These are phyloP conservation scores for Poliocrania exsul DNA, from an alignment of 2,797 vertebrate species.

Conservation along the genomic window DNA sequence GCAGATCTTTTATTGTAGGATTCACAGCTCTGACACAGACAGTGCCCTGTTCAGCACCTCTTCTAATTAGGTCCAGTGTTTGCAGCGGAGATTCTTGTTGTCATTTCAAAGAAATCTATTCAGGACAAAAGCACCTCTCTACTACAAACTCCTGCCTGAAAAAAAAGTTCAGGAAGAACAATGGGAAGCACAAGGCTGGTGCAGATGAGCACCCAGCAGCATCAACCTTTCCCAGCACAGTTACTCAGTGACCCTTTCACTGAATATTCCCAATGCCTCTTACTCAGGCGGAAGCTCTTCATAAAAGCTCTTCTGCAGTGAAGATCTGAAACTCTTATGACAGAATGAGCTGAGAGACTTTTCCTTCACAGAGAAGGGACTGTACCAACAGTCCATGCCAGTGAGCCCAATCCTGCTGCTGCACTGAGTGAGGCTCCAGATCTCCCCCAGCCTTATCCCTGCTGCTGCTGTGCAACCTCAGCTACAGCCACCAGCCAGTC, in stretches of 20 bases:
- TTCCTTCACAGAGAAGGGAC: not conserved
- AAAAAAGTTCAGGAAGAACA: not conserved
- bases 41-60: not conserved
- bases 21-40: not conserved
- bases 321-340: not conserved
- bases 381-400: no score
- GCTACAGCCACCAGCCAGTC: not conserved
- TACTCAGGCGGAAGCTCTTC: not conserved
- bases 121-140: not conserved
- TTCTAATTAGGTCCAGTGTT: not conserved
- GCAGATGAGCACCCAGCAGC: not conserved
- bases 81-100: not conserved
- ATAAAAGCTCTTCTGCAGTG: not conserved
- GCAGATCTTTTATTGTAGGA: not conserved
- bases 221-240: not conserved
- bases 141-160: not conserved
- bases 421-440: no score
- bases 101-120: not conserved
- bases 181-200: not conserved
- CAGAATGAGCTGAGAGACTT: not conserved
- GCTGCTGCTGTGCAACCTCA: fast-evolving
- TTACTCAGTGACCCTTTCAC: not conserved
- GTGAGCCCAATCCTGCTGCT: fast-evolving
- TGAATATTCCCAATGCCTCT: not conserved
- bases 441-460: not conserved